phyloP scores from a whole-genome alignment of 2,797 vertebrate species.

The Neosilurus mollespiculum region DNA sequence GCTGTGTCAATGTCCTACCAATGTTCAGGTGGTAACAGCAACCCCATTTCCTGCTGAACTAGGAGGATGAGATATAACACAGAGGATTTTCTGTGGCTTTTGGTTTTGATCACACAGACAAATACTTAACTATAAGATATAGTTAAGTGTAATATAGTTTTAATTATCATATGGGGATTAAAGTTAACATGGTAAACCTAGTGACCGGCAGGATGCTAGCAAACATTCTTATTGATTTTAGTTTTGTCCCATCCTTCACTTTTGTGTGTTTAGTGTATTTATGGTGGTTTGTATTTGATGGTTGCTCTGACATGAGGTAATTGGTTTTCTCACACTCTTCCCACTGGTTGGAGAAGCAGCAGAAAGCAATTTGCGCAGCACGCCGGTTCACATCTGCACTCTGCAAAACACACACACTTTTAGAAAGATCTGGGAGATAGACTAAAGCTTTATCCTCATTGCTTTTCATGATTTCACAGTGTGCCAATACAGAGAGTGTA shows the following conservation, averaged over 20 bases:
- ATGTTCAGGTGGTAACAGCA: not conserved
- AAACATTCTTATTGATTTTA: too few relatives aligned
- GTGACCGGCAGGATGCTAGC: too few relatives aligned
- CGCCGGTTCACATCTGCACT: constrained; percentile 45
- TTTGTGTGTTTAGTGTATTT: constrained; percentile 27
- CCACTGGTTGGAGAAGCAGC: constrained; percentile 43
- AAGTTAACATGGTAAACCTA: not conserved
- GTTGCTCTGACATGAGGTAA: constrained; percentile 45
- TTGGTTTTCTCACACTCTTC: constrained; percentile 47
- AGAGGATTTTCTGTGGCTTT: not conserved
- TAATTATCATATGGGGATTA: not conserved
- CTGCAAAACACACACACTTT: constrained; percentile 21
- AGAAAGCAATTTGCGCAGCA: constrained; percentile 50
- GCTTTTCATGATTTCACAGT: constrained; percentile 6
- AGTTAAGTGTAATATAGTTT: not conserved
- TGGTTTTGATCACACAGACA: not conserved
- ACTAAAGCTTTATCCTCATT: constrained; percentile 21
- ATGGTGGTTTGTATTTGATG: constrained; percentile 44
- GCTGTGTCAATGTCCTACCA: too few relatives aligned
- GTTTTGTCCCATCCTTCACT: not conserved
- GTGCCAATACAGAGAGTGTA: not conserved
- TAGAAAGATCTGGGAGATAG: constrained; percentile 15
- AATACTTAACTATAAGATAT: not conserved
- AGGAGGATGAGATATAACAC: not conserved
- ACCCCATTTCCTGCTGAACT: not conserved